phyloP scores from a whole-genome alignment of 2,113 vertebrate species.

The Marcusenius ussheri region DNA sequence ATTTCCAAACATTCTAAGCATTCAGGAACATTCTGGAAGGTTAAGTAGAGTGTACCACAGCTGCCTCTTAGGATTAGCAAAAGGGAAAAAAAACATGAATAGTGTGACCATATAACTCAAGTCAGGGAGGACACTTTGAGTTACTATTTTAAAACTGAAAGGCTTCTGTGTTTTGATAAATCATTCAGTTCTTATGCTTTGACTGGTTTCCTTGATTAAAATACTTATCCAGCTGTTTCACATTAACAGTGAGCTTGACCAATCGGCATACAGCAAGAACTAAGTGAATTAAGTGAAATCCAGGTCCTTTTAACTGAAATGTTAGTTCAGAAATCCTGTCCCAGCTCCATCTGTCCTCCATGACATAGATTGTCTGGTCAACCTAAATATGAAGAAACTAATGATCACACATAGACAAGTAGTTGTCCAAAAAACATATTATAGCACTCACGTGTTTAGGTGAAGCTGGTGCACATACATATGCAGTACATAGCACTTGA shows the following conservation, averaged over 20 bases:
- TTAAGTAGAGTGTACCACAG: neutral
- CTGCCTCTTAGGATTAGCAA: neutral
- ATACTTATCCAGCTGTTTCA: neutral
- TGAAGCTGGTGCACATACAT: too few species aligned
- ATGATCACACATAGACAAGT: neutral
- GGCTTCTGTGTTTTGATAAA: neutral
- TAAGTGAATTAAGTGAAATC: too few species aligned
- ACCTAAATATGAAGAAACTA: neutral
- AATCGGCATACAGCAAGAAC: neutral
- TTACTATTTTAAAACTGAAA: neutral
- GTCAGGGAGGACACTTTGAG: neutral
- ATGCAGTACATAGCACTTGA: too few species aligned
- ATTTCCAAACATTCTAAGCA: neutral
- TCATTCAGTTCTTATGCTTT: neutral
- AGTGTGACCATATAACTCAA: neutral
- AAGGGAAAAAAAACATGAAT: neutral
- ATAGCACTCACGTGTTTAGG: neutral
- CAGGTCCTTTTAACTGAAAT: too few species aligned
- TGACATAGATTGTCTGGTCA: too few species aligned
- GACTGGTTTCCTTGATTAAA: neutral
- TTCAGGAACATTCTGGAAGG: neutral
- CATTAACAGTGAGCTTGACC: neutral
- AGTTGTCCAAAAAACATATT: neutral
- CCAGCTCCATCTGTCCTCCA: too few species aligned
- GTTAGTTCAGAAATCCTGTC: too few species aligned